Base-by-base conservation (phyloP, 2,797 vertebrate species). In the Vultur gryphus region DNA sequence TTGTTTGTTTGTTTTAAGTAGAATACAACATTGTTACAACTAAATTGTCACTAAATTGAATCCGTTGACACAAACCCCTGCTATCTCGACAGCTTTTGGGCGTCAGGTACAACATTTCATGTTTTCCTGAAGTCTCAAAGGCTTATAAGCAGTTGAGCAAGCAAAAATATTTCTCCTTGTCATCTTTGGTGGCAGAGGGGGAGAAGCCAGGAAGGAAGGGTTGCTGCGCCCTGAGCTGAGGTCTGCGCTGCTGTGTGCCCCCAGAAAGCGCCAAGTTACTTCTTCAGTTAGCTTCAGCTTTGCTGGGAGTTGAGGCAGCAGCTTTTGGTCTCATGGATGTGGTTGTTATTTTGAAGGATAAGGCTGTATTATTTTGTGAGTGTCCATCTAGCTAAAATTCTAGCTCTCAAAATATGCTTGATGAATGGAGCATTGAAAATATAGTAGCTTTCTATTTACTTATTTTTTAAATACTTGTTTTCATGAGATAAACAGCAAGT, bases 291-390 rank as follows among this genome's bases (percentile, higher is more conserved):
- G 13, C 46, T 39, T 78, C 49, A 43, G 57, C 8, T 81, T 52
- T 54, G 31, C 21, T 15, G 54, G 25, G 12, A 81, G 33, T 7
- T 54, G 33, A 31, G 14, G 29, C 39, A 77, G 11, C 46, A 8
- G 52, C 33, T 75, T 21, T 31, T 0, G 0, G n/a, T 79, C 31
- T 52, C 25, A 4, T 8, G 43, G 57, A 21, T 46, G 21, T 0
- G 0, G 51, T 72, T 1, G 0, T 31, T 69, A 23, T 33, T 96
- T 84, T 64, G 66, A 75, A 88, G 49, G n/a, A 16, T 65, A 57
- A 86, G 17, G 14, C 31, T 69, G 9, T 43, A 20, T 29, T 43
- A 20, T 29, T 49, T 48, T 64, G 16, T 39, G 16, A 69, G 18
- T 23, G 41, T 76, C 33, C 16, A 26, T 35, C 48, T 59, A 44